A percentile compares a stretch with the other conserved stretches of the same genome.
These are phyloP conservation scores for Amphimedon queenslandica DNA, from an alignment of 37 sponge, comb jelly and placozoan genomes.

Conservation along the genomic window DNA sequence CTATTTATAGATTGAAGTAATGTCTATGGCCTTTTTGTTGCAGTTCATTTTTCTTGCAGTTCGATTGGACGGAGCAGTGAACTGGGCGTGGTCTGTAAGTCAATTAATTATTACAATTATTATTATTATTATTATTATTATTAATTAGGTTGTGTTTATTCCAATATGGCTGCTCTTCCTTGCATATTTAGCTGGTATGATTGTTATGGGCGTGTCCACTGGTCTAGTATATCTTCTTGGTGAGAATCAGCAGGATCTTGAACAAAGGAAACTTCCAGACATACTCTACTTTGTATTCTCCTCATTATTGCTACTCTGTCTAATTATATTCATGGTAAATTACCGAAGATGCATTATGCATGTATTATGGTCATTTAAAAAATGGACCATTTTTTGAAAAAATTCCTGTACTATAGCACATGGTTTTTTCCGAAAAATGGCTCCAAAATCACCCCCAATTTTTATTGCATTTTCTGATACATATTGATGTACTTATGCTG, in stretches of 20 bases:
- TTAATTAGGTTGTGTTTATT: conserved; percentile 53
- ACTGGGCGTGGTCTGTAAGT: conserved; percentile 75
- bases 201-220: neutral
- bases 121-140: no score
- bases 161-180: conserved; percentile 47
- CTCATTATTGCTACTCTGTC: conserved; percentile 2
- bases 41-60: conserved; percentile 63
- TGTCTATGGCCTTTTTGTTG: conserved; percentile 36
- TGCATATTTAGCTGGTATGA: conserved; percentile 5
- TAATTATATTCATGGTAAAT: conserved; percentile 51
- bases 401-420: no score
- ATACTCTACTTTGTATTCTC: conserved; percentile 14
- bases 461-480: no score
- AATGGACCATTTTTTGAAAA: no score
- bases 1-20: conserved; percentile 13
- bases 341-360: no score
- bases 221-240: neutral
- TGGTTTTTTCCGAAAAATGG: no score
- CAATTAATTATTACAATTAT: neutral
- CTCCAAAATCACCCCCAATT: no score
- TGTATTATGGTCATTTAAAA: no score
- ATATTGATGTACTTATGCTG: no score
- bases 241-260: conserved; percentile 20
- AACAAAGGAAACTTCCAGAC: conserved; percentile 5
- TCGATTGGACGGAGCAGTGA: conserved; percentile 29